phyloP scores from a whole-genome alignment of 2,888 invertebrate genomes.

The Cephus rjabovi region DNA sequence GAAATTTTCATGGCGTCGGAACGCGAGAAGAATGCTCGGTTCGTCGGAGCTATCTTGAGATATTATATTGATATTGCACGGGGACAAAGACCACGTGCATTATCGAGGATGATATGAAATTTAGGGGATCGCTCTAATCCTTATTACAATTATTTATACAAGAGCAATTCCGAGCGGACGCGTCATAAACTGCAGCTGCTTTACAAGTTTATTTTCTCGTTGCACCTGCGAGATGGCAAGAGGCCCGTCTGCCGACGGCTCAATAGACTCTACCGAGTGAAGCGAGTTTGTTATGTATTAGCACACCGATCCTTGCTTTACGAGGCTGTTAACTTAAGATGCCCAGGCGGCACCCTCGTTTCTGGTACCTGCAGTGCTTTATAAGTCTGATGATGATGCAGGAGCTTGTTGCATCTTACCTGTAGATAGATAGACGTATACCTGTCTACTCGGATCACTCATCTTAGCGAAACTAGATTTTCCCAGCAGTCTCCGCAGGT shows the following conservation, averaged over 20 bases:
- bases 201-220: conserved; percentile 27
- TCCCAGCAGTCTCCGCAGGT: not conserved
- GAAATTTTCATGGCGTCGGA: not conserved
- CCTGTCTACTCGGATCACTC: not conserved
- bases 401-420: not conserved
- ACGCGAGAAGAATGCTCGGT: not conserved
- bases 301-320: conserved; percentile 34
- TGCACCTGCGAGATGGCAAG: conserved; percentile 15
- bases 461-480: not conserved
- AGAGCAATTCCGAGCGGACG: conserved; percentile 7
- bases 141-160: conserved; percentile 25
- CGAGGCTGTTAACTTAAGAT: conserved; percentile 41
- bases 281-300: conserved; percentile 23
- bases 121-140: not conserved
- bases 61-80: not conserved
- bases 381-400: not conserved
- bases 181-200: conserved; percentile 26
- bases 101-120: not conserved
- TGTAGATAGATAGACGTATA: not conserved
- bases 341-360: conserved; percentile 23
- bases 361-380: not conserved
- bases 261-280: conserved; percentile 1
- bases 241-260: not conserved
- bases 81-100: not conserved
- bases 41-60: not conserved